Base-by-base conservation (phyloP, 2,797 vertebrate genomes). In the Danio choprae region DNA sequence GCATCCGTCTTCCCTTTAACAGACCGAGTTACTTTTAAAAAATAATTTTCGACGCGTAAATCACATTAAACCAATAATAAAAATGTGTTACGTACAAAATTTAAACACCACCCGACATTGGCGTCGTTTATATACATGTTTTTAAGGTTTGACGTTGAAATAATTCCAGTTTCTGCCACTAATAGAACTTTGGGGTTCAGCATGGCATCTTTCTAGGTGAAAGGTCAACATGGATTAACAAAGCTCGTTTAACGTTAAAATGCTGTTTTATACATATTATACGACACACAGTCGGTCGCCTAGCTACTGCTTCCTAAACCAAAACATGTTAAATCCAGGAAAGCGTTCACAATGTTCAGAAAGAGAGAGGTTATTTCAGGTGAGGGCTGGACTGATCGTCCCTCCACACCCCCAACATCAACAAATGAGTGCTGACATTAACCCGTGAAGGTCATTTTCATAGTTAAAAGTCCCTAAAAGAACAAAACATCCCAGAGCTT, bases 141-240 rank as follows among this genome's bases (percentile, higher is more conserved):
- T 74, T 36, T 15, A 41, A 29, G 5, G n/a, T 76, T 65, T 80
- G 4, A 55, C 38, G 55, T 55, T 38, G 20, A 63, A 69, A 62
- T 12, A 0, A 18, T 68, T 44, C 1, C 29, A 13, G 65, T 74
- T 63, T 43, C 68, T 16, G 41, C 53, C 81, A 13, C 38, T 74
- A 75, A 79, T 59, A 1, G 44, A 60, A 11, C 51, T 55, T 0
- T 0, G 5, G 41, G 60, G 18, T 38, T 69, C 20, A 41, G 43
- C 7, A 15, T 38, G 41, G 6, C 16, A 74, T 75, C 22, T 41
- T 90, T 90, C 63, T 93, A 71, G 92, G 93, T 94, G 87, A 94
- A 94, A 94, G 91, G 92, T 93, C 91, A 87, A 29, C 2, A 0
- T 0, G 12, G 0, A 74, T 29, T 56, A 62, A 16, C 5, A 11